Evolutionary conservation across 35 echinoderm and acorn worm genomes (phyloP).

Genomic region (Eucidaris tribuloides): DNA sequence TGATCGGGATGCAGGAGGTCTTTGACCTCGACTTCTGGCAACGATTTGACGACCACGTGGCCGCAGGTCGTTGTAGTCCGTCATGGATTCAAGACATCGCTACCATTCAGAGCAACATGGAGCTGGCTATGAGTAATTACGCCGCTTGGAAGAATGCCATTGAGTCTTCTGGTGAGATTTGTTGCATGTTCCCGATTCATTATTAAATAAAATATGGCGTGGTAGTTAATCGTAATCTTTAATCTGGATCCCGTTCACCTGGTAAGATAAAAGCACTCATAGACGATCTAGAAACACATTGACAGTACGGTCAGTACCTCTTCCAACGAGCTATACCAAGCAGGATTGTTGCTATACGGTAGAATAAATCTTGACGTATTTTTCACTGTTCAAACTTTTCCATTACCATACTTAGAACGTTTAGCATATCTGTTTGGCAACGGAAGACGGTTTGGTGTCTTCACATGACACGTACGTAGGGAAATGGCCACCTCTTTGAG

Average conservation of each 20-base stretch:
- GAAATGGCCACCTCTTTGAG: too few species aligned
- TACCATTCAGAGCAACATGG: constrained; percentile 23
- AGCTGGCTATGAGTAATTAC: constrained; percentile 20
- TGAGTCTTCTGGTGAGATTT: too few species aligned
- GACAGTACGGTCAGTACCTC: not conserved
- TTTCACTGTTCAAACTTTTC: too few species aligned
- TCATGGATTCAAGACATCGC: constrained; percentile 10
- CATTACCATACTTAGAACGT: too few species aligned
- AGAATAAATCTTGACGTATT: too few species aligned
- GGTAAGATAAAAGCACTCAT: not conserved
- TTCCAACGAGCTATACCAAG: not conserved
- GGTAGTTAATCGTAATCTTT: too few species aligned
- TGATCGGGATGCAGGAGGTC: constrained; percentile 41
- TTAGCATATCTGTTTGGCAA: too few species aligned
- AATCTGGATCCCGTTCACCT: not conserved
- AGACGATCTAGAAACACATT: not conserved
- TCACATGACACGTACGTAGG: too few species aligned
- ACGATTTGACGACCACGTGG: constrained; percentile 8
- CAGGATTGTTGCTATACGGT: not conserved
- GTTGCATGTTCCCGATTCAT: too few species aligned
- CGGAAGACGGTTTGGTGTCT: too few species aligned
- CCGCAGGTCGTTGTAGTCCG: not conserved
- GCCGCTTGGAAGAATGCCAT: constrained; percentile 18
- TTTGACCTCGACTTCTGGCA: constrained; percentile 34
- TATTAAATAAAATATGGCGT: too few species aligned